A percentile compares a stretch with the other conserved stretches of the same genome.
Evolutionary conservation across 2,797 vertebrate species (phyloP).

Genomic region (Helicolenus hilgendorfi): DNA sequence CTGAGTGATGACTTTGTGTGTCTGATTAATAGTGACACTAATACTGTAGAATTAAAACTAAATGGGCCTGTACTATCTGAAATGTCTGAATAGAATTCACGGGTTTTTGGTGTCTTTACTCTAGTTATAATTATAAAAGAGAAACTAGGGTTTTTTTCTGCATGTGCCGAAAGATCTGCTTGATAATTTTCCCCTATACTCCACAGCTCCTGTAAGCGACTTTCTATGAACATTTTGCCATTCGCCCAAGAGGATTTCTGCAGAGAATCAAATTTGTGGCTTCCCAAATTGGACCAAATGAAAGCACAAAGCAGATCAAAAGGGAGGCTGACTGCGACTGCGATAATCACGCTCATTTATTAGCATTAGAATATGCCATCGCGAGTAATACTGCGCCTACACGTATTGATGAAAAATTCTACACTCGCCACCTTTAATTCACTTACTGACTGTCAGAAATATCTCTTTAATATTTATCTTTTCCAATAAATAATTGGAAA

Average conservation of each 20-base stretch:
- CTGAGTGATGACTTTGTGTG: neutral
- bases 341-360: constrained; percentile 65
- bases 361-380: constrained; percentile 57
- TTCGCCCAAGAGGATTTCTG: constrained; percentile 35
- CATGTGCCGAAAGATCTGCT: constrained; percentile 2
- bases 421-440: constrained; percentile 48
- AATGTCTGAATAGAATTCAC: neutral
- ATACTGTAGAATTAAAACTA: neutral
- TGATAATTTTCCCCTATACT: neutral
- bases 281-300: constrained; percentile 62
- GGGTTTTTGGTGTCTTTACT: neutral
- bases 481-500: constrained; percentile 57
- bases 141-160: neutral
- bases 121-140: neutral
- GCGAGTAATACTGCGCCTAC: constrained; percentile 13
- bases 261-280: constrained; percentile 54
- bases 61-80: neutral
- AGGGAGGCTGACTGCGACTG: constrained; percentile 27
- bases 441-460: constrained; percentile 54
- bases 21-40: neutral
- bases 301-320: constrained; percentile 70
- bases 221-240: constrained; percentile 25
- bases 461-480: constrained; percentile 24
- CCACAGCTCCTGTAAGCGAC: neutral
- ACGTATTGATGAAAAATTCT: constrained; percentile 30